These are phyloP conservation scores for Ageneiosus marmoratus DNA, from an alignment of 2,113 vertebrate species.

Conservation along the genomic window DNA sequence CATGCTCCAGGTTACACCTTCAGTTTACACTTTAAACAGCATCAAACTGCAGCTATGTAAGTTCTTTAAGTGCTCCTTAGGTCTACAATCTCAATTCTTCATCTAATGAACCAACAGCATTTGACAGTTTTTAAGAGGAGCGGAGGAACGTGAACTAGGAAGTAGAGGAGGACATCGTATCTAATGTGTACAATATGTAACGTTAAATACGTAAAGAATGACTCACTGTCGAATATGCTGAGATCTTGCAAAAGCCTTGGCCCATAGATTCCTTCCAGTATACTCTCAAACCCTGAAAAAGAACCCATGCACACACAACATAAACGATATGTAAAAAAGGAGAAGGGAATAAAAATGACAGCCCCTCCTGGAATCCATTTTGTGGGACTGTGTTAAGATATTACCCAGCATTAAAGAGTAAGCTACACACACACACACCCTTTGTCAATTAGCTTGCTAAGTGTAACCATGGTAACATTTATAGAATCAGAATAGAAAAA, in stretches of 20 bases:
- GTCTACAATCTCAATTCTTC: not conserved
- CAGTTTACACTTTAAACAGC: not conserved
- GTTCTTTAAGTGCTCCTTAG: not conserved
- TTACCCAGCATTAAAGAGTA: not conserved
- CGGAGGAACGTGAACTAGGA: not conserved
- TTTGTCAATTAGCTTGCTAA: not conserved
- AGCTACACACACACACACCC: not conserved
- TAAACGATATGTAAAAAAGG: constrained; percentile 6
- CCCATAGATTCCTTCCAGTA: constrained; percentile 99
- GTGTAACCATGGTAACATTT: constrained; percentile 17
- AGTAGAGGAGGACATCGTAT: not conserved
- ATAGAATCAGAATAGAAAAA: not conserved
- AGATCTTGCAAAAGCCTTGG: constrained; percentile 94
- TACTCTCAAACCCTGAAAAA: constrained; percentile 94
- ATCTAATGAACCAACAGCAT: not conserved
- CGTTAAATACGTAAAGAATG: constrained; percentile 7
- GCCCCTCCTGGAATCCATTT: not conserved
- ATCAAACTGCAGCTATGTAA: not conserved
- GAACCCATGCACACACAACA: constrained; percentile 9
- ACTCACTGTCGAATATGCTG: constrained; percentile 96
- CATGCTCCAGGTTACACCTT: no score
- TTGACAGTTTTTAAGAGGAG: not conserved
- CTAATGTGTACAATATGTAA: constrained; percentile 27
- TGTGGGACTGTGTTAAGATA: not conserved
- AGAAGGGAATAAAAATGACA: not conserved